phyloP scores from a whole-genome alignment of 1,140 invertebrate species.

The Hyles vespertilio region DNA sequence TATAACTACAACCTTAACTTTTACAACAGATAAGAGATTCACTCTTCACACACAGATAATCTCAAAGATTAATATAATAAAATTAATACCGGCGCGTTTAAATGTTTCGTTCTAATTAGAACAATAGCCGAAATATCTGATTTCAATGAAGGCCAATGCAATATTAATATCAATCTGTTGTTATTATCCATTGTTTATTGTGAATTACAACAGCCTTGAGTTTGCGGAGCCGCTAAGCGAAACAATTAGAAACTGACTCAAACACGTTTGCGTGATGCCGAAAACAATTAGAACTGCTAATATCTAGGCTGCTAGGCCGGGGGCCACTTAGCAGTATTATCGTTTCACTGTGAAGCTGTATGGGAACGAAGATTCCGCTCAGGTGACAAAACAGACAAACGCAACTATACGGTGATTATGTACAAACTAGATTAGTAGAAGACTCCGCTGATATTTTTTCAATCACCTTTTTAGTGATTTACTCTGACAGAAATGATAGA shows the following conservation, averaged over 20 bases:
- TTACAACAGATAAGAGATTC: too few species aligned
- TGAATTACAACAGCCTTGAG: constrained; percentile 37
- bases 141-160: constrained; percentile 13
- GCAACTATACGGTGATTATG: too few species aligned
- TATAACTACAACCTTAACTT: too few species aligned
- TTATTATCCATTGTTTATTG: constrained; percentile 26
- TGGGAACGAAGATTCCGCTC: not conserved
- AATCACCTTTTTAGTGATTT: too few species aligned
- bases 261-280: constrained; percentile 43
- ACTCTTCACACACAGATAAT: too few species aligned
- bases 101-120: constrained; percentile 1
- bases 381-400: not conserved
- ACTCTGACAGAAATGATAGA: too few species aligned
- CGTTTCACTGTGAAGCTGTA: constrained; percentile 14
- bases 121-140: constrained; percentile 8
- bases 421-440: too few species aligned
- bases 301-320: constrained; percentile 39
- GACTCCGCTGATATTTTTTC: too few species aligned
- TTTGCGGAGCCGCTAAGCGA: constrained; percentile 35
- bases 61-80: too few species aligned
- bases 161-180: constrained; percentile 20
- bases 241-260: constrained; percentile 58
- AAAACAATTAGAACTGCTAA: constrained; percentile 52
- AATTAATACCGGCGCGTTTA: too few species aligned
- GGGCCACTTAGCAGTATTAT: constrained; percentile 43